A percentile compares a stretch with the other conserved stretches of the same genome.
phyloP scores from a whole-genome alignment of 2,888 invertebrate species.

The Nymphalis urticae region DNA sequence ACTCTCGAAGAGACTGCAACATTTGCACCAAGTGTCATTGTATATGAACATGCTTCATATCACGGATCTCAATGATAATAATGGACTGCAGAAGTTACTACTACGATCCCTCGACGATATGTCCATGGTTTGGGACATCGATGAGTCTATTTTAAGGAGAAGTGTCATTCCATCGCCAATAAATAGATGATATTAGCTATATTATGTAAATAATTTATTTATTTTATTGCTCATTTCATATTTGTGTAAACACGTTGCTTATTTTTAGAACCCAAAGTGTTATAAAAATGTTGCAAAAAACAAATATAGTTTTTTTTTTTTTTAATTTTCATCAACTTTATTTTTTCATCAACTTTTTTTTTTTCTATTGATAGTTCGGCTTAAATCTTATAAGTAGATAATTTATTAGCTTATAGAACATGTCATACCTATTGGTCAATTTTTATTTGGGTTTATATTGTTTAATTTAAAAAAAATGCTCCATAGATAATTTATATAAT shows the following conservation, averaged over 20 bases:
- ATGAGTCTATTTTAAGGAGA: conserved; percentile 57
- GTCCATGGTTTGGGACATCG: conserved; percentile 64
- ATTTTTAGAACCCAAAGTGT: conserved; percentile 63
- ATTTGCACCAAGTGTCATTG: conserved; percentile 65
- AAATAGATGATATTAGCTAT: conserved; percentile 51
- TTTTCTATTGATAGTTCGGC: too few relatives aligned
- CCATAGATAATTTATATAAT: too few relatives aligned
- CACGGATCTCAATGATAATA: conserved; percentile 58
- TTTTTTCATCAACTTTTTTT: neutral
- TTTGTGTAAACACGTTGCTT: conserved; percentile 63
- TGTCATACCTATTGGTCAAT: too few relatives aligned
- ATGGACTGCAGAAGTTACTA: conserved; percentile 51
- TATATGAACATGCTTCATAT: conserved; percentile 64
- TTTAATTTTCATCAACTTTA: neutral
- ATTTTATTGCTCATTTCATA: conserved; percentile 70
- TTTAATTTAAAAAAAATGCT: too few relatives aligned
- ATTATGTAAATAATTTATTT: conserved; percentile 77
- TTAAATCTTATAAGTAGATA: too few relatives aligned
- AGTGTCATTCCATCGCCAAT: conserved; percentile 45
- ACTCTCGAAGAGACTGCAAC: conserved; percentile 64
- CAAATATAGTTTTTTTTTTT: conserved; percentile 28
- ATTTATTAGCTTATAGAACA: too few relatives aligned
- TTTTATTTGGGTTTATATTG: too few relatives aligned
- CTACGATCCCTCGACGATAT: conserved; percentile 56
- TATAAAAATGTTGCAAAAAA: conserved; percentile 62